Base-by-base conservation (phyloP, 1,140 invertebrate species). In the Holcopasites calliopsidis region DNA sequence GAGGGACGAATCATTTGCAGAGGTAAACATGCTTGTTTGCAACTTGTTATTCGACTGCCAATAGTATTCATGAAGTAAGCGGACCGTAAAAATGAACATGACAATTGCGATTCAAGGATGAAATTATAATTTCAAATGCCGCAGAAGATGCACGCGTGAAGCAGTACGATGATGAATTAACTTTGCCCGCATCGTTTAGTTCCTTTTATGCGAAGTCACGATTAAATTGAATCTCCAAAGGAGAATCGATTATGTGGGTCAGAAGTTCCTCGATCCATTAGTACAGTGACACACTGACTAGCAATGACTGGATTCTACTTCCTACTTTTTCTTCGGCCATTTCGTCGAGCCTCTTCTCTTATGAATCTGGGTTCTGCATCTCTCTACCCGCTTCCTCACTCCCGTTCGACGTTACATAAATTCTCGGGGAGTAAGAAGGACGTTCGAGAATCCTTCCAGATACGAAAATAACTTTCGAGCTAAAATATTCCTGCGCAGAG, bases 101-200 rank as follows among this genome's bases (percentile, higher is more conserved):
- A 16, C 55, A 35, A 71, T n/a, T 49, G 49, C 23, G 40, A 21
- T n/a, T 26, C 69, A 62, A 71, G 69, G 69, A 0, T 38, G 33
- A 61, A 62, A 72, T 72, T 72, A 72, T 64, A 72, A 62, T 72
- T 64, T 72, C 47, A 64, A 72, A 64, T 64, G 23, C 33, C 26
- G 11, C 11, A 33, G 13, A 47, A 23, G 7, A 13, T 2, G 1
- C 16, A 38, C 44, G 7, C 10, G 11, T 6, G 26, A 4, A 47
- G 21, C 55, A 11, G 8, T 11, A 44, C 16, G 2, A 38, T 28
- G 33, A 52, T n/a, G 18, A 38, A 61, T 61, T 50, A 40, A 50
- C 31, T 40, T 21, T 1, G 42, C n/a, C 26, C 23, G 33, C n/a
- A 6, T 50, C 33, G 2, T 50, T 72, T 40, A 31, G 61, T 38